These are phyloP conservation scores for Aelia acuminata DNA, from an alignment of 2,888 invertebrate species.

Conservation along the genomic window DNA sequence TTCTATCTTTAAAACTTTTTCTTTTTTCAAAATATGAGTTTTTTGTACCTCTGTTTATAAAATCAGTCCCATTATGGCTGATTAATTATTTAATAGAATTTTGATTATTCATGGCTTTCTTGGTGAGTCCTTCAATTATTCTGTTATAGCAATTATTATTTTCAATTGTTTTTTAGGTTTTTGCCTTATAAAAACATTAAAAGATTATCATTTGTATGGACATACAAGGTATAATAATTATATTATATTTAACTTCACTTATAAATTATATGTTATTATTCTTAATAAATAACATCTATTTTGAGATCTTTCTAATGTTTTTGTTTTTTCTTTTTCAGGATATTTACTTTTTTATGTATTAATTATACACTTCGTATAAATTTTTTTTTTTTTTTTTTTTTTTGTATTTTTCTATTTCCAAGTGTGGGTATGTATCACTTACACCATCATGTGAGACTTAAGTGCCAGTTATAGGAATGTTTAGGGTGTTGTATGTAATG, in stretches of 20 bases:
- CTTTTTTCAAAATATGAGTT: too few relatives aligned
- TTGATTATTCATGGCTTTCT: neutral
- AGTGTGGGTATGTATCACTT: conserved; percentile 28
- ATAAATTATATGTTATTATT: neutral
- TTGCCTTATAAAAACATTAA: neutral
- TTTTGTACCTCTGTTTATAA: too few relatives aligned
- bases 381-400: neutral
- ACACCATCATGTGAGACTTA: conserved; percentile 47
- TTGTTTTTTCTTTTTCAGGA: conserved; percentile 15
- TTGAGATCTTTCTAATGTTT: neutral
- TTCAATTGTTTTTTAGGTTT: neutral
- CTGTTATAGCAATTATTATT: neutral
- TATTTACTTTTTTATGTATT: conserved; percentile 1
- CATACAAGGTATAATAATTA: neutral
- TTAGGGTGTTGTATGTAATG: conserved; percentile 25
- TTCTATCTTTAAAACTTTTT: too few relatives aligned
- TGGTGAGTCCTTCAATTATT: neutral
- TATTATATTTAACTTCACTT: neutral
- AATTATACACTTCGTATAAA: neutral
- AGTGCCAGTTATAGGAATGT: conserved; percentile 43
- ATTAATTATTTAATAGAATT: neutral
- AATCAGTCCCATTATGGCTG: too few relatives aligned
- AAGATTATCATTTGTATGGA: neutral
- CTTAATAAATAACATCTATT: neutral
- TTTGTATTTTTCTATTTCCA: conserved; percentile 38